Base-by-base conservation (phyloP, 2,888 invertebrate genomes). In the Emesis russula region DNA sequence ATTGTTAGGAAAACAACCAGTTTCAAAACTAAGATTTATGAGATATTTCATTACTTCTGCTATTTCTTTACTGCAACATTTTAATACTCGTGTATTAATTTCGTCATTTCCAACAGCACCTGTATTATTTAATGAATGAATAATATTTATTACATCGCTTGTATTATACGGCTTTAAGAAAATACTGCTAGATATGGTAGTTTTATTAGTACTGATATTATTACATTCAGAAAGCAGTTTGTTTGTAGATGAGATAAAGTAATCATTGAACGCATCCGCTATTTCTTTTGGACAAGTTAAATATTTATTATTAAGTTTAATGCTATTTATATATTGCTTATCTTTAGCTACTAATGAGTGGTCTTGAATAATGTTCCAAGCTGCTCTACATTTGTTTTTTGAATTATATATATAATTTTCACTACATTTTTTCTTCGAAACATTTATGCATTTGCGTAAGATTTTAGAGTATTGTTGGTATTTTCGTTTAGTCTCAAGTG, bases 361-460 rank as follows among this genome's bases (percentile, higher is more conserved):
- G 6, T 33, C 33, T 31, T 68, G 33, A 33, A 68, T 68, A 15
- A 68, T 33, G 5, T 68, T 31, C 33, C 68, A 68, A 13, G 68
- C 68, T 31, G 63, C 25, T 63, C 25, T 63, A 63, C 25, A 25
- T 63, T 63, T 63, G 25, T 63, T 63, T 63, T 63, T 63, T 18
- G 25, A 63, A 18, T 18, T n/a, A 7, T 9, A 9, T 9, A 63
- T 63, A 63, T 63, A 63, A 25, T 25, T 63, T 25, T 11, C 44
- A 44, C 44, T 11, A 11, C 11, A 44, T 11, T 11, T 48, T 48
- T 48, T 44, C 15, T 48, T 48, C 48, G 3, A 48, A 15, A 2
- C 3, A 15, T 11, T 15, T 48, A 48, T 48, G 48, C 48, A 48
- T 48, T 48, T 48, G 48, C 48, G 48, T 15, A 48, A 48, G 15